Conservation (phyloP, 2,888 invertebrate genomes). For the Polymixis flavicincta region DNA sequence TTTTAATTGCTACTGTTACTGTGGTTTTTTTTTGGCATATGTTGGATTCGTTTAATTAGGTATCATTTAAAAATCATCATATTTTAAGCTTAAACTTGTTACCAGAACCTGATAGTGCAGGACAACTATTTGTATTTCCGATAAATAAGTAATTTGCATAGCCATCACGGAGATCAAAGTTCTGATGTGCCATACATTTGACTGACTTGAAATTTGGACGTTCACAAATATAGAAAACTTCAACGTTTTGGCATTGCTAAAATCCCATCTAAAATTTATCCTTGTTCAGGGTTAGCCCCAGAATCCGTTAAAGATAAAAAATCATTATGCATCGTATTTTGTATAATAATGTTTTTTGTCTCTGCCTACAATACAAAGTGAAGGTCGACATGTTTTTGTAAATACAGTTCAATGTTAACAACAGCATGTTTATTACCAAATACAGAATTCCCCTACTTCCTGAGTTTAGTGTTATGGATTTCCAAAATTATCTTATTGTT, state of each 20-base stretch:
- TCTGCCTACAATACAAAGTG: neutral
- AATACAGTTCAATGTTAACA: conserved; percentile 45
- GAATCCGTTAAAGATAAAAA: neutral
- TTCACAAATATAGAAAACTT: neutral
- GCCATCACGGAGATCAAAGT: neutral
- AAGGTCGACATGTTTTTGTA: conserved; percentile 49
- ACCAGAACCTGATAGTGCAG: neutral
- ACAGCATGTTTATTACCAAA: conserved; percentile 13
- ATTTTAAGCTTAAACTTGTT: neutral
- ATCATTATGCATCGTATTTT: neutral
- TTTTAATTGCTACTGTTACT: conserved; percentile 3
- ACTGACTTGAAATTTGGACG: neutral
- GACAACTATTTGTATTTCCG: neutral
- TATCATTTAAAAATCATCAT: neutral
- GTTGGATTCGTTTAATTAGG: neutral
- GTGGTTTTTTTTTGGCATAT: neutral
- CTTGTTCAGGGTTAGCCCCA: neutral
- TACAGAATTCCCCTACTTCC: conserved; percentile 38
- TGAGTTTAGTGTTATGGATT: conserved; percentile 16
- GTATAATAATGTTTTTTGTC: conserved; percentile 5
- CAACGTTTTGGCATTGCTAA: neutral
- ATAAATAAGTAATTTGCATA: neutral
- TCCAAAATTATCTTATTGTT: neutral
- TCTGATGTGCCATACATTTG: neutral
- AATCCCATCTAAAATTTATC: neutral